Conservation (phyloP, 2,797 vertebrate genomes). For the Heliangelus exortis region DNA sequence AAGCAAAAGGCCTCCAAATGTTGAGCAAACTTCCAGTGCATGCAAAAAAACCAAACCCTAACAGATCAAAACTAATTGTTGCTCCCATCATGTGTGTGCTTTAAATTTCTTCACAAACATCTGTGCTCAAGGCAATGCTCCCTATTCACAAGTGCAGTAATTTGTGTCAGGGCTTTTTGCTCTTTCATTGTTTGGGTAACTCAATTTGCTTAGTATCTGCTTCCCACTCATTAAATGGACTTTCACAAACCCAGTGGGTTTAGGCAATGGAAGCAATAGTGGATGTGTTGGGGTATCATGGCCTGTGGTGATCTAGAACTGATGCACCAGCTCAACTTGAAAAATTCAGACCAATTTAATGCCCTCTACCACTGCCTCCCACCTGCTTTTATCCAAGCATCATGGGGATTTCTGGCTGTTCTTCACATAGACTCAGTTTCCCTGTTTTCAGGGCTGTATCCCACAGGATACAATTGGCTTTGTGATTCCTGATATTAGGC, state of each 20-base stretch:
- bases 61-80: not conserved
- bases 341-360: not conserved
- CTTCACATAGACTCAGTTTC: accelerated
- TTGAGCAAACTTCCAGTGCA: not conserved
- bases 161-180: not conserved
- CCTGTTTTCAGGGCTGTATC: not conserved
- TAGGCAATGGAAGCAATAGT: not conserved
- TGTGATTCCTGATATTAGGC: not conserved
- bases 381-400: not conserved
- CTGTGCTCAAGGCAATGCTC: not conserved
- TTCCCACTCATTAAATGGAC: not conserved
- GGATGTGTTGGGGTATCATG: not conserved
- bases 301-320: not conserved
- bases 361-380: not conserved
- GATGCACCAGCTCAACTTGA: not conserved
- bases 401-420: not conserved
- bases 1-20: not conserved
- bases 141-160: not conserved
- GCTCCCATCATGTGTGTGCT: not conserved
- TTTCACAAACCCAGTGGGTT: not conserved
- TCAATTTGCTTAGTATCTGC: not conserved
- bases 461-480: not conserved
- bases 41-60: not conserved
- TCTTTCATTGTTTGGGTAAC: not conserved
- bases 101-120: not conserved